These are phyloP conservation scores for Alces alces DNA, from an alignment of 2,113 vertebrate genomes.

Conservation along the genomic window DNA sequence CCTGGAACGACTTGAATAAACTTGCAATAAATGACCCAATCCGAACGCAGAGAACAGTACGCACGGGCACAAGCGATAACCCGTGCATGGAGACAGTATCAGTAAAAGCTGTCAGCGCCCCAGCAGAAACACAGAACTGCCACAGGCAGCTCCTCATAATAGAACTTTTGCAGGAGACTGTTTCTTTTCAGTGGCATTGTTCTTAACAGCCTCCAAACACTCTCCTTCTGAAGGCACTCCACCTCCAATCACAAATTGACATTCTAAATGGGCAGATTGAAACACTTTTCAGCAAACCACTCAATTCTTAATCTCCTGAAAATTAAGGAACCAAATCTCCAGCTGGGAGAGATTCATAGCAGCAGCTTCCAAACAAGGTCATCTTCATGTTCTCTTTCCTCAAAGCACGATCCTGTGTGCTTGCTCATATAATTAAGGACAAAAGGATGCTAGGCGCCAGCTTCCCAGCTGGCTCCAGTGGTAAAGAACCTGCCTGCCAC, in stretches of 20 bases:
- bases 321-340: not conserved
- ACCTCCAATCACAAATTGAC: not conserved
- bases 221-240: not conserved
- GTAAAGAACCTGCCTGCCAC: not conserved
- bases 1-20: constrained; percentile 34
- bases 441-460: not conserved
- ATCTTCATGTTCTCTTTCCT: not conserved
- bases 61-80: not conserved
- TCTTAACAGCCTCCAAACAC: not conserved
- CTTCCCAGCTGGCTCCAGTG: not conserved
- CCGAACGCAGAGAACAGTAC: not conserved
- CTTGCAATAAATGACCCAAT: constrained; percentile 19
- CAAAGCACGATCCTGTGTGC: not conserved
- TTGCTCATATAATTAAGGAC: not conserved
- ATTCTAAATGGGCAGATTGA: constrained; percentile 7
- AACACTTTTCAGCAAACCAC: not conserved
- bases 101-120: constrained; percentile 53
- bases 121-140: not conserved
- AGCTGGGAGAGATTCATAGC: not conserved
- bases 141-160: constrained; percentile 40
- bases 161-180: constrained; percentile 11
- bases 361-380: not conserved
- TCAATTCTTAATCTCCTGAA: constrained; percentile 9
- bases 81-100: not conserved
- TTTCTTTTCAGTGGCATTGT: constrained; percentile 17